Percentiles rank a stretch among this genome's conserved stretches.
Evolutionary conservation across 2,888 invertebrate genomes (phyloP).

Genomic region (Spodoptera picta): DNA sequence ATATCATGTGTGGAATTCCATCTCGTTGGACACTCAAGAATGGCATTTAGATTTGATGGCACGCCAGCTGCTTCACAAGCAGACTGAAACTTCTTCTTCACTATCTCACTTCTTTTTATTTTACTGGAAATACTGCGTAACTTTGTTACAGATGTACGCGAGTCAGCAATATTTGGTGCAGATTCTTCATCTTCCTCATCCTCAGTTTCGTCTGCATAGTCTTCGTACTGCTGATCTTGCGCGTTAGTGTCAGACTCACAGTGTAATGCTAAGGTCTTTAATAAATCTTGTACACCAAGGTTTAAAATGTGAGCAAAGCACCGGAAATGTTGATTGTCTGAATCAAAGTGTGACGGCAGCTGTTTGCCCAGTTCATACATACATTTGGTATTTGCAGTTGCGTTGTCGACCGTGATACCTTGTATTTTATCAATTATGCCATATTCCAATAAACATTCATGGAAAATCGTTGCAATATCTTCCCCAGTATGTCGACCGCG

Average conservation of each 20-base stretch:
- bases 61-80: slow-evolving; percentile 54
- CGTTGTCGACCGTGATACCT: slow-evolving; percentile 38
- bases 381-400: no score
- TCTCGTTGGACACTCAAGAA: slow-evolving; percentile 50
- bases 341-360: slow-evolving; percentile 52
- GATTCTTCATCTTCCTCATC: slow-evolving; percentile 48
- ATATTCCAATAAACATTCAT: slow-evolving; percentile 36
- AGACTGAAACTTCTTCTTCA: slow-evolving; percentile 53
- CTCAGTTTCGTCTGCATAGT: slow-evolving; percentile 52
- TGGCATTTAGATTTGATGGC: slow-evolving; percentile 45
- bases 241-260: slow-evolving; percentile 44
- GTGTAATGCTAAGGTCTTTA: slow-evolving; percentile 44
- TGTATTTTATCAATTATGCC: slow-evolving; percentile 51
- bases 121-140: slow-evolving; percentile 21
- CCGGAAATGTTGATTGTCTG: slow-evolving; percentile 34
- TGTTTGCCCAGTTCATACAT: slow-evolving; percentile 13
- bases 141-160: slow-evolving; percentile 41
- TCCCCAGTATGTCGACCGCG: slow-evolving; percentile 50
- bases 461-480: slow-evolving; percentile 51
- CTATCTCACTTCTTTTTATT: slow-evolving; percentile 52
- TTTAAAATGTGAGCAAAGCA: slow-evolving; percentile 50
- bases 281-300: slow-evolving; percentile 53
- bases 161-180: slow-evolving; percentile 52
- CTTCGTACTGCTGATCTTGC: slow-evolving; percentile 30
- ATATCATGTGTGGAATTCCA: slow-evolving; percentile 54